Percentiles rank a stretch among this genome's conserved stretches.
phyloP scores from a whole-genome alignment of 2,797 vertebrate genomes.

The Smutsia temminckii region DNA sequence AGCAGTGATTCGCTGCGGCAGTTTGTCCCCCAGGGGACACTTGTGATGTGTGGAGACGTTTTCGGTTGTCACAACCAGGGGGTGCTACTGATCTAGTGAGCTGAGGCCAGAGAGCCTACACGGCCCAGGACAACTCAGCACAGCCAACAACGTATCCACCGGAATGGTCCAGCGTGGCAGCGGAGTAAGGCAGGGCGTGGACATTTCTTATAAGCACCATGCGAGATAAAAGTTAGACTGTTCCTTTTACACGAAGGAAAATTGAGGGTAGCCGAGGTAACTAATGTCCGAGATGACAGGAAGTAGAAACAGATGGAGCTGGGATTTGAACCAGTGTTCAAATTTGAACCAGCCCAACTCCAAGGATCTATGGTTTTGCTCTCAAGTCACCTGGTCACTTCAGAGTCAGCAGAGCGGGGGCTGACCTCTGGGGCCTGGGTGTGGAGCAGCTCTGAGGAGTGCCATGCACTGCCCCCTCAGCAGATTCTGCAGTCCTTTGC shows the following conservation, averaged over 20 bases:
- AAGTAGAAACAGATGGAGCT: neutral
- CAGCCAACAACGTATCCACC: neutral
- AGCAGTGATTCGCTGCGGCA: neutral
- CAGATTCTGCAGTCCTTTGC: neutral
- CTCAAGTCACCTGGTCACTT: neutral
- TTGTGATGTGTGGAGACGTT: neutral
- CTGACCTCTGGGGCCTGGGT: accelerated
- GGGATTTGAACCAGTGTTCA: neutral
- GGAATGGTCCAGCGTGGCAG: accelerated
- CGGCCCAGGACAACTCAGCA: accelerated
- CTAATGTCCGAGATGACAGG: no score
- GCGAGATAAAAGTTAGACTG: neutral
- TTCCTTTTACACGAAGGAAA: neutral
- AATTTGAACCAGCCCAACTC: accelerated
- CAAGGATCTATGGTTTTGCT: accelerated
- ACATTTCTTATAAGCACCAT: neutral
- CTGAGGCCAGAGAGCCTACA: neutral
- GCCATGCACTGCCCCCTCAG: accelerated
- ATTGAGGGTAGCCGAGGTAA: neutral
- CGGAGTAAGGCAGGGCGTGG: accelerated
- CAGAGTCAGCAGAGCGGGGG: neutral
- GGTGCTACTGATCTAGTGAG: neutral
- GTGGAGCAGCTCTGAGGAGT: neutral
- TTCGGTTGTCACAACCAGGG: neutral
- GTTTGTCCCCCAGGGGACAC: neutral